Conservation (phyloP, 2,797 vertebrate genomes). For the Leptatherina wallacei region DNA sequence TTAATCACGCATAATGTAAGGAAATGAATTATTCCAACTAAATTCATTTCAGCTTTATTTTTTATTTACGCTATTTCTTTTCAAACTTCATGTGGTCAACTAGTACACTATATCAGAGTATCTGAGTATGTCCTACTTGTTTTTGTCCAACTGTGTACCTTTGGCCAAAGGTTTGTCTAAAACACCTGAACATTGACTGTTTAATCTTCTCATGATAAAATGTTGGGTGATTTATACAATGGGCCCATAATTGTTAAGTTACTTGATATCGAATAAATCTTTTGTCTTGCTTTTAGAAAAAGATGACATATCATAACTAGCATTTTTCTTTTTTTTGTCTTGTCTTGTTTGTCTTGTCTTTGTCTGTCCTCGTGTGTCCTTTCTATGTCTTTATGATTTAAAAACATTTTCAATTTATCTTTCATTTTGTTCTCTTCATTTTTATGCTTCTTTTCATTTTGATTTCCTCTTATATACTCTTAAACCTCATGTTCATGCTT, state of each 20-base stretch:
- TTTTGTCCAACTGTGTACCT: slow-evolving; percentile 51
- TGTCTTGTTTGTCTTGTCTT: slow-evolving; percentile 84
- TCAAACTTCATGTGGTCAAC: slow-evolving; percentile 71
- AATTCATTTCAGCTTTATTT: neutral
- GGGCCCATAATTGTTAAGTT: slow-evolving; percentile 46
- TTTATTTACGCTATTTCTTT: neutral
- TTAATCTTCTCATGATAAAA: neutral
- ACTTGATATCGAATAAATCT: slow-evolving; percentile 48
- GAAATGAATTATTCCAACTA: neutral
- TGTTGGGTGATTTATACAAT: slow-evolving; percentile 81
- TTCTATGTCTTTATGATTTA: slow-evolving; percentile 69
- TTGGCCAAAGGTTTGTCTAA: slow-evolving; percentile 71
- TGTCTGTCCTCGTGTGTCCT: slow-evolving; percentile 72
- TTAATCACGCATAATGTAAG: neutral
- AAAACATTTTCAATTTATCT: slow-evolving; percentile 48
- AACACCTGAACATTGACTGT: slow-evolving; percentile 65
- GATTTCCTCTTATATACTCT: slow-evolving; percentile 32
- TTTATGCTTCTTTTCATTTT: slow-evolving; percentile 40
- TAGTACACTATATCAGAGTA: slow-evolving; percentile 29
- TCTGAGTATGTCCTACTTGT: slow-evolving; percentile 42
- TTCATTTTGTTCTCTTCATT: slow-evolving; percentile 52
- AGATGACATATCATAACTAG: slow-evolving; percentile 83
- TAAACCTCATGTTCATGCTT: slow-evolving; percentile 52
- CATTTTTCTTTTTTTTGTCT: slow-evolving; percentile 88
- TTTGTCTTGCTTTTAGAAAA: slow-evolving; percentile 71